phyloP scores from a whole-genome alignment of 2,888 invertebrate species.

The Lymantria monacha region DNA sequence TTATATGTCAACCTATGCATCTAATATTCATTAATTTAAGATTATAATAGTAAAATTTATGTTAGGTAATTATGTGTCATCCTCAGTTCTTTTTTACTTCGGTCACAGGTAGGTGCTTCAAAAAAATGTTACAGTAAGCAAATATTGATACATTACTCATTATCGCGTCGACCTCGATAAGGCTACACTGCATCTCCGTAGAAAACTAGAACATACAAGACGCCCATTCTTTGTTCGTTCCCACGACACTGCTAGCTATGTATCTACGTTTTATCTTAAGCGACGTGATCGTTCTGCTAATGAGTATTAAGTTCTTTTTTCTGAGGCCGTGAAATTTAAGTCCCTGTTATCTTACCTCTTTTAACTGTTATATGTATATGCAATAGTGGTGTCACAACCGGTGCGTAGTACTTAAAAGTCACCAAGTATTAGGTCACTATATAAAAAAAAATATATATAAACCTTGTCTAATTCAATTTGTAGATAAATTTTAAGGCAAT shows the following conservation, averaged over 20 bases:
- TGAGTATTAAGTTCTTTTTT: conserved; percentile 56
- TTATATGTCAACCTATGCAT: no score
- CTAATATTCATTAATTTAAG: no score
- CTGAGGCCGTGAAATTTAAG: conserved; percentile 50
- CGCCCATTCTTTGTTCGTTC: conserved; percentile 68
- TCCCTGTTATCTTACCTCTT: conserved; percentile 3
- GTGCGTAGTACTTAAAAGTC: conserved; percentile 5
- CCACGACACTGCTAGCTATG: conserved; percentile 68
- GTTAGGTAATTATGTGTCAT: background rate
- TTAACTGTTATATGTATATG: conserved; percentile 6
- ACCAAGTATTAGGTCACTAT: background rate
- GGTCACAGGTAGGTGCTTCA: conserved; percentile 18
- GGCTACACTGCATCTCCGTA: conserved; percentile 60
- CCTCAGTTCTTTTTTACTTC: background rate
- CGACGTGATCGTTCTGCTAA: conserved; percentile 69
- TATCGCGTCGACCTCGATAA: conserved; percentile 73
- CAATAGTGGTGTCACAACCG: conserved; percentile 4
- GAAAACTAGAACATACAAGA: conserved; percentile 74
- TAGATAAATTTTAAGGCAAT: conserved; percentile 10
- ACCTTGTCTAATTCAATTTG: conserved; percentile 7
- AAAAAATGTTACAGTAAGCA: conserved; percentile 51
- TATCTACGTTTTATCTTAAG: conserved; percentile 57
- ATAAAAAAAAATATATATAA: background rate
- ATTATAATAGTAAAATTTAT: no score
- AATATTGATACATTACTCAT: conserved; percentile 71